Conservation (phyloP, 2,888 invertebrate species). For the Odontocolon sp. region DNA sequence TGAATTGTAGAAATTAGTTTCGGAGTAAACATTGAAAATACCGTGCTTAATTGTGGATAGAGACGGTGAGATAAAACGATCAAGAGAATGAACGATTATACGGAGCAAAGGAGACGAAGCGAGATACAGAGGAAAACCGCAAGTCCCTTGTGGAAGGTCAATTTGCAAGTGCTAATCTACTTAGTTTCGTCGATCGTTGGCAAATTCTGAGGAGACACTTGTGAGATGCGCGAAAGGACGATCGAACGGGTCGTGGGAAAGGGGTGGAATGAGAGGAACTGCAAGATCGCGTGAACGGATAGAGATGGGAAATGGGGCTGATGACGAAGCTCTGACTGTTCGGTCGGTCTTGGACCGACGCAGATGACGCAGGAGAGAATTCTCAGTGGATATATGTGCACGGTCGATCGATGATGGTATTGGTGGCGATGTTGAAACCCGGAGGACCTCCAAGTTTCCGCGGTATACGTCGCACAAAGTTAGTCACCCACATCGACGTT, state of each 20-base stretch:
- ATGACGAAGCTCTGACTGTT: not conserved
- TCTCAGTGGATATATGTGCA: constrained; percentile 22
- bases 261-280: constrained; percentile 15
- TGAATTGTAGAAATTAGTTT: too few species aligned
- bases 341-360: not conserved
- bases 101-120: too few species aligned
- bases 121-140: not conserved
- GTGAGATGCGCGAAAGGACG: not conserved
- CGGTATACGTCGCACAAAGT: constrained; percentile 51
- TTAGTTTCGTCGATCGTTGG: constrained; percentile 50
- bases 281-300: constrained; percentile 14
- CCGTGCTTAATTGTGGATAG: too few species aligned
- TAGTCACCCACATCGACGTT: constrained; percentile 57
- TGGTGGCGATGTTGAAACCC: constrained; percentile 13
- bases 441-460: constrained; percentile 53
- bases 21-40: too few species aligned
- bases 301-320: constrained; percentile 17
- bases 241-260: not conserved
- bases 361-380: constrained; percentile 7
- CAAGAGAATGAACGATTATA: too few species aligned
- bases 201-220: constrained; percentile 11
- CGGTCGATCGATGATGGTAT: constrained; percentile 5
- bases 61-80: too few species aligned
- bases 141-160: constrained; percentile 36
- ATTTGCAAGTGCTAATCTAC: constrained; percentile 54